Conservation (phyloP, 2,113 vertebrate species). For the Zeus faber region DNA sequence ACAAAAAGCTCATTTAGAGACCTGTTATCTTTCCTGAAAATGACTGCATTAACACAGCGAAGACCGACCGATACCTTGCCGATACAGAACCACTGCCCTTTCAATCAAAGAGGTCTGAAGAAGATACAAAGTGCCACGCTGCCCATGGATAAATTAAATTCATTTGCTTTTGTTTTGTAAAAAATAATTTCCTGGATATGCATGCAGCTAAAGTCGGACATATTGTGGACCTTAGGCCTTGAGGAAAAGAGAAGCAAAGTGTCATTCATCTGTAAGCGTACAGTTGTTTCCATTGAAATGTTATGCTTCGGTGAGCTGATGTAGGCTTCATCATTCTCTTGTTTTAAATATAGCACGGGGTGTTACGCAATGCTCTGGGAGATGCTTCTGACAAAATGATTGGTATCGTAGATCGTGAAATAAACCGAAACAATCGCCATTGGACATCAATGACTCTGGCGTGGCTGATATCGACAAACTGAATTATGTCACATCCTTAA, state of each 20-base stretch:
- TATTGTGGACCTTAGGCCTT: background rate
- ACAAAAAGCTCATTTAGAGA: background rate
- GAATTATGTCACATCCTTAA: too few species aligned
- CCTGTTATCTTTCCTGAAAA: too few species aligned
- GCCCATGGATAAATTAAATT: too few species aligned
- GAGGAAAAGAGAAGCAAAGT: constrained; percentile 12
- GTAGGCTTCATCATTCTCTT: constrained; percentile 61
- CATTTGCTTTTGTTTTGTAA: too few species aligned
- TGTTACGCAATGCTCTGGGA: constrained; percentile 60
- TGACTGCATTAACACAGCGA: too few species aligned
- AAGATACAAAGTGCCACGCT: too few species aligned
- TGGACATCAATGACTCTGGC: background rate
- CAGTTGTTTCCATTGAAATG: constrained; percentile 39
- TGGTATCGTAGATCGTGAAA: constrained; percentile 46
- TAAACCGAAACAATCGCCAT: constrained; percentile 30
- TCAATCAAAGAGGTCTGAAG: background rate
- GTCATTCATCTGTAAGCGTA: constrained; percentile 18
- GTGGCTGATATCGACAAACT: constrained; percentile 1
- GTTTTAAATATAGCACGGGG: constrained; percentile 66
- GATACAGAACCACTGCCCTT: background rate
- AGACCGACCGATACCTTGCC: too few species aligned
- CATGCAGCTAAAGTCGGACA: too few species aligned
- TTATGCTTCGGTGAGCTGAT: constrained; percentile 56
- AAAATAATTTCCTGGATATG: too few species aligned
- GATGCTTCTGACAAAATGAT: constrained; percentile 51